These are phyloP conservation scores for Allacma fusca DNA, from an alignment of 2,888 invertebrate genomes.

Conservation along the genomic window DNA sequence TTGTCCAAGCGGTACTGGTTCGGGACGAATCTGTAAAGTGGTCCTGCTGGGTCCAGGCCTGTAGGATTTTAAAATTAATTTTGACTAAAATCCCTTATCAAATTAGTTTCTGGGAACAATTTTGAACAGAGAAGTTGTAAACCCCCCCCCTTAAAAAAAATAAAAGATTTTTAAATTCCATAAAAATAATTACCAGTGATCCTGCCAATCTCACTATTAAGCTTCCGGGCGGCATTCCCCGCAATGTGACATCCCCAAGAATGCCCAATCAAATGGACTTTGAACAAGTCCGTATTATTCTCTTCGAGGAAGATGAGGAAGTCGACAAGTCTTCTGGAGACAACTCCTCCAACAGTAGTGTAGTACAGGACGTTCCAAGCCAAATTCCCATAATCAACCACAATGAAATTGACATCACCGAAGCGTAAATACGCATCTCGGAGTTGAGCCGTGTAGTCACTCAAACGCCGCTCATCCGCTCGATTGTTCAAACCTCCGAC, in stretches of 20 bases:
- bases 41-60: constrained; percentile 56
- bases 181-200: constrained; percentile 54
- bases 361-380: constrained; percentile 48
- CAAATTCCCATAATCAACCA: constrained; percentile 53
- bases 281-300: constrained; percentile 48
- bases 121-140: too few relatives aligned
- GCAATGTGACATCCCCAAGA: constrained; percentile 55
- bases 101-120: too few relatives aligned
- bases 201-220: constrained; percentile 49
- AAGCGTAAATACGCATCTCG: constrained; percentile 53
- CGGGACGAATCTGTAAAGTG: constrained; percentile 51
- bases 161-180: too few relatives aligned
- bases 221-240: constrained; percentile 48
- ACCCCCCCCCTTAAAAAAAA: too few relatives aligned
- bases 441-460: constrained; percentile 52
- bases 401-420: constrained; percentile 55
- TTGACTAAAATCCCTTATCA: too few relatives aligned
- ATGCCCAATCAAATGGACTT: constrained; percentile 53
- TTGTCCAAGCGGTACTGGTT: constrained; percentile 54
- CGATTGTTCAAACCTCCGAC: constrained; percentile 52
- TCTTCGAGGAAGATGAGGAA: constrained; percentile 51
- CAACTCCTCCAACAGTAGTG: constrained; percentile 53
- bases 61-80: neutral
- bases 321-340: constrained; percentile 45
- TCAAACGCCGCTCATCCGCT: constrained; percentile 49